phyloP scores from a whole-genome alignment of 2,888 invertebrate genomes.

The Eledona agricola region DNA sequence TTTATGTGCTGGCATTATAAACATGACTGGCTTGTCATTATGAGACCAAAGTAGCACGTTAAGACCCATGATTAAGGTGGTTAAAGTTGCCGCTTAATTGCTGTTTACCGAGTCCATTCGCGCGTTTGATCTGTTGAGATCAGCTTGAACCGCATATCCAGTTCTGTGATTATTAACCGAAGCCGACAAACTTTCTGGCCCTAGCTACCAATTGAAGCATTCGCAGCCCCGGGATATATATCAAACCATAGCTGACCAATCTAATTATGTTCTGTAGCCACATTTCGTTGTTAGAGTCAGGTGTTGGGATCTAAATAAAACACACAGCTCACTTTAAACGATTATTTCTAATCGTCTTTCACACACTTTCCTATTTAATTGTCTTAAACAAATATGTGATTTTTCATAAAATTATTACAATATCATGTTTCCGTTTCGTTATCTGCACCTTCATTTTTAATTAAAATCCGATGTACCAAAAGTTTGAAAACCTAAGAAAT shows the following conservation, averaged over 20 bases:
- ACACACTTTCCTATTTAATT: constrained; percentile 15
- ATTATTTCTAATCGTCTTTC: constrained; percentile 29
- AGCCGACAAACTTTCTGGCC: constrained; percentile 59
- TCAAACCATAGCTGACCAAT: constrained; percentile 55
- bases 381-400: no score
- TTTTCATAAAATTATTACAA: no score
- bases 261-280: constrained; percentile 57
- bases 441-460: no score
- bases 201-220: constrained; percentile 60
- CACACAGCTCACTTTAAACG: constrained; percentile 31
- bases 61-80: constrained; percentile 62
- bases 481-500: no score
- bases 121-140: constrained; percentile 62
- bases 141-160: constrained; percentile 57
- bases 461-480: no score
- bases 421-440: no score
- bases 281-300: constrained; percentile 38
- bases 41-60: constrained; percentile 62
- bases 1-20: constrained; percentile 53
- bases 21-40: constrained; percentile 60
- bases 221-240: constrained; percentile 58
- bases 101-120: constrained; percentile 63
- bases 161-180: constrained; percentile 62
- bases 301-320: constrained; percentile 39
- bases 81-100: constrained; percentile 63